phyloP scores from a whole-genome alignment of 2,888 invertebrate genomes.

The Aradus depressus region DNA sequence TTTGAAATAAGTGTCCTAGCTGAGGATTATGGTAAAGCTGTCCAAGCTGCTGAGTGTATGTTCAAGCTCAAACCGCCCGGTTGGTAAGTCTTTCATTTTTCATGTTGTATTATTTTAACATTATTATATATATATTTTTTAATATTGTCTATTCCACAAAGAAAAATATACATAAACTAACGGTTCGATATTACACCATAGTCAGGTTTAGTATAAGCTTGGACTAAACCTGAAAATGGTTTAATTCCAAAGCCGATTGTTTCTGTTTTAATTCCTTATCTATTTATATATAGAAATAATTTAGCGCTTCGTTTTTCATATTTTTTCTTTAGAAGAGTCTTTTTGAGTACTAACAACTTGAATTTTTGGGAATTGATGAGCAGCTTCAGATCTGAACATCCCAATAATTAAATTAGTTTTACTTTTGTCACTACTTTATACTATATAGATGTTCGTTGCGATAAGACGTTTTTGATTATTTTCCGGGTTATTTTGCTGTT shows the following conservation, averaged over 20 bases:
- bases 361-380: neutral
- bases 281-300: no score
- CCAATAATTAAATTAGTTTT: no score
- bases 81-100: slow-evolving; percentile 43
- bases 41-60: slow-evolving; percentile 92
- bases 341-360: neutral
- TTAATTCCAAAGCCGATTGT: no score
- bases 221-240: no score
- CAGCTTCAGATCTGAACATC: neutral
- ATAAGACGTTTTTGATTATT: no score
- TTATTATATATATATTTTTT: neutral
- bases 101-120: neutral
- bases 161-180: neutral
- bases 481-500: no score
- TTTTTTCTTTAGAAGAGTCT: neutral
- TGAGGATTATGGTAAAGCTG: slow-evolving; percentile 92
- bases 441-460: no score
- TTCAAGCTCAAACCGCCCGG: slow-evolving; percentile 81
- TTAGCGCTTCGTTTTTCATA: no score
- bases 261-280: no score
- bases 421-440: no score
- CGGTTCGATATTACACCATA: neutral
- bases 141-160: no score
- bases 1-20: slow-evolving; percentile 96
- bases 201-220: neutral